These are phyloP conservation scores for Cephus cinctus DNA, from an alignment of 1,140 invertebrate species.

Conservation along the genomic window DNA sequence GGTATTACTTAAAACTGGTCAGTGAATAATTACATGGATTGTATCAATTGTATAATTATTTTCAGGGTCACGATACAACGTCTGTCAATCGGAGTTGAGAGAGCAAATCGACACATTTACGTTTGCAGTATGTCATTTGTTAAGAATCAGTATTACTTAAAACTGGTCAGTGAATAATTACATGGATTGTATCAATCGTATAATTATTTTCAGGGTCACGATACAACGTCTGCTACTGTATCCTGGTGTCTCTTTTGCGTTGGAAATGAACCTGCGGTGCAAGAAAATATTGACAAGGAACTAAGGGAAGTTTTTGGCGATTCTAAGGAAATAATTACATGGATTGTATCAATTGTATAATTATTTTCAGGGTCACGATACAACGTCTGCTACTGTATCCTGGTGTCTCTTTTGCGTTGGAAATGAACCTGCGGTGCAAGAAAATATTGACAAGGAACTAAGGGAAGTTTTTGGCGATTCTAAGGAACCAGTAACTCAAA, in stretches of 20 bases:
- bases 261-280: conserved; percentile 58
- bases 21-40: conserved; percentile 3
- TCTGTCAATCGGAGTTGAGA: too few relatives aligned
- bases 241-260: conserved; percentile 60
- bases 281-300: conserved; percentile 60
- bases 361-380: conserved; percentile 60
- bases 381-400: conserved; percentile 61
- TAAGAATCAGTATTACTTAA: not conserved
- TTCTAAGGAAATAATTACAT: conserved; percentile 1
- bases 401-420: conserved; percentile 61
- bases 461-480: conserved; percentile 57
- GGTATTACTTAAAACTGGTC: not conserved
- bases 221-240: too few relatives aligned
- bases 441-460: conserved; percentile 64
- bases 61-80: too few relatives aligned
- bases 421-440: conserved; percentile 59
- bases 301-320: not conserved
- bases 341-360: not conserved
- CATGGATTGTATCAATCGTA: not conserved
- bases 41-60: conserved; percentile 5
- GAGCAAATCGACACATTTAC: not conserved
- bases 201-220: conserved; percentile 36
- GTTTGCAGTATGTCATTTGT: not conserved
- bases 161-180: conserved; percentile 5
- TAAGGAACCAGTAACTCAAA: conserved; percentile 37